Evolutionary conservation across 2,888 invertebrate genomes (phyloP).

Genomic region (Entomobrya multifasciata): DNA sequence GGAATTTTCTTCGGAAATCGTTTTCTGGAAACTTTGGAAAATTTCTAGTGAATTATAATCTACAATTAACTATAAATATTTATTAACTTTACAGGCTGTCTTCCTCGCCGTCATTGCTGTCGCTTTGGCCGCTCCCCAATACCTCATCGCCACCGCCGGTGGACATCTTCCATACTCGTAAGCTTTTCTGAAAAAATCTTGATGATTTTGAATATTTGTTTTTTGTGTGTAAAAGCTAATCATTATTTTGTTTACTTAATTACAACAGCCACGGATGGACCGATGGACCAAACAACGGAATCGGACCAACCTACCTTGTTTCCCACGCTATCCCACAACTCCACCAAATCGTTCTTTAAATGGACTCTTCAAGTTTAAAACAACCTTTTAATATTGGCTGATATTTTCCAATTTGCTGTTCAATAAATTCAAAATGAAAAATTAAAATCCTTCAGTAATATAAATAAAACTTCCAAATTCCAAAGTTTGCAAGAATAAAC

Average conservation of each 20-base stretch:
- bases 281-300: slow-evolving; percentile 74
- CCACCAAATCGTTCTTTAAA: slow-evolving; percentile 48
- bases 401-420: background rate
- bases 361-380: slow-evolving; percentile 4
- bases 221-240: background rate
- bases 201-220: background rate
- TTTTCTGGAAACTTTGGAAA: background rate
- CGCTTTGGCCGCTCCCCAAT: slow-evolving; percentile 76
- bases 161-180: slow-evolving; percentile 69
- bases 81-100: slow-evolving; percentile 66
- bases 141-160: slow-evolving; percentile 44
- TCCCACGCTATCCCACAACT: slow-evolving; percentile 39
- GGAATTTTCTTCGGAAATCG: background rate
- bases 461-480: background rate
- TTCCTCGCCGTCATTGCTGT: slow-evolving; percentile 74
- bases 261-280: slow-evolving; percentile 67
- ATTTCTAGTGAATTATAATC: background rate
- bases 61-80: background rate
- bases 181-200: slow-evolving; percentile 17
- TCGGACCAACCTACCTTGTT: slow-evolving; percentile 62
- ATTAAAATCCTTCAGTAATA: background rate
- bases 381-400: background rate
- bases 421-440: slow-evolving; percentile 22
- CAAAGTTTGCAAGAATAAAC: too few relatives aligned
- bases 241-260: background rate